phyloP scores from a whole-genome alignment of 2,888 invertebrate species.

The Callyntrura sp. region DNA sequence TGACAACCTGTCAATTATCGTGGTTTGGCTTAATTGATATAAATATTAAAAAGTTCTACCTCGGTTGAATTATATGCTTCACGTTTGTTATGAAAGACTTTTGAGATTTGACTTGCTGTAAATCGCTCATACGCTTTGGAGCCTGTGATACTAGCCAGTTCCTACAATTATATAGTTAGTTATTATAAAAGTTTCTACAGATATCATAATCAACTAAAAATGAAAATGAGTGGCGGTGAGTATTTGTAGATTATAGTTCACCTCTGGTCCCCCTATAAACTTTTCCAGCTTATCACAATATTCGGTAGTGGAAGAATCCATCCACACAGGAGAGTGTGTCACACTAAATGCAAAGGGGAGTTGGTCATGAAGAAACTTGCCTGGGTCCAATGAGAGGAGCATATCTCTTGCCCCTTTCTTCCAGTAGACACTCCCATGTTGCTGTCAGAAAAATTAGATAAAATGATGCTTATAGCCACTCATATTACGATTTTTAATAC shows the following conservation, averaged over 20 bases:
- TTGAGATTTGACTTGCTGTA: conserved; percentile 97
- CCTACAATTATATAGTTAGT: no score
- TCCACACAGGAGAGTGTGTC: conserved; percentile 96
- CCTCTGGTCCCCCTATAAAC: conserved; percentile 92
- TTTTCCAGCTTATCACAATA: conserved; percentile 93
- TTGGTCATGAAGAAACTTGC: conserved; percentile 93
- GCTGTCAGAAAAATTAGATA: conserved; percentile 87
- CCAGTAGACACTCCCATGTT: conserved; percentile 99
- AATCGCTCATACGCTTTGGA: conserved; percentile 96
- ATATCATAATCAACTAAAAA: no score
- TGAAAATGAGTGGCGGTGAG: conserved; percentile 40
- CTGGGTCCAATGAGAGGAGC: conserved; percentile 89
- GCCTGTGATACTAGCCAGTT: conserved; percentile 92
- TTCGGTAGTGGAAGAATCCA: conserved; percentile 94
- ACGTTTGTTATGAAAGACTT: conserved; percentile 90
- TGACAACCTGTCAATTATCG: no score
- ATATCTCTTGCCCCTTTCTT: conserved; percentile 90
- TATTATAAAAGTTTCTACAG: no score
- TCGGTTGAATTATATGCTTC: conserved; percentile 92
- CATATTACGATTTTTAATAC: no score
- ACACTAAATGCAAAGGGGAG: conserved; percentile 92
- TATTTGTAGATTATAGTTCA: conserved; percentile 85
- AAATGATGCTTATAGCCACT: neutral
- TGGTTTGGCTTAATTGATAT: neutral
- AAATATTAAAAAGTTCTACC: conserved; percentile 85